A percentile compares a stretch with the other conserved stretches of the same genome.
These are phyloP conservation scores for Argyresthia goedartella DNA, from an alignment of 2,888 invertebrate genomes.

Conservation along the genomic window DNA sequence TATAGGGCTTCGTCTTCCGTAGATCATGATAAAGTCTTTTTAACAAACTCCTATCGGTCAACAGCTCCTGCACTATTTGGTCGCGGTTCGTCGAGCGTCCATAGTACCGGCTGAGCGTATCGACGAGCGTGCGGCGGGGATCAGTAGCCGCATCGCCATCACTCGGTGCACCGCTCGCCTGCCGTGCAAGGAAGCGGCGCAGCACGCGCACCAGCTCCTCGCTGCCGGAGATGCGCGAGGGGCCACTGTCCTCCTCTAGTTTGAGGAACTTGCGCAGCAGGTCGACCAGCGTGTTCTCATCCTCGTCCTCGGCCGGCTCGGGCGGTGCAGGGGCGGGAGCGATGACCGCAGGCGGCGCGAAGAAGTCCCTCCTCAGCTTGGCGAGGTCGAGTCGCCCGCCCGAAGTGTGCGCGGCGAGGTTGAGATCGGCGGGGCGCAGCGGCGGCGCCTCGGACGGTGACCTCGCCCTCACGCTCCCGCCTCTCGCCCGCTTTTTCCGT, in stretches of 20 bases:
- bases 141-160: constrained; percentile 36
- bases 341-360: constrained; percentile 55
- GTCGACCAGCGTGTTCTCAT: constrained; percentile 71
- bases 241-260: constrained; percentile 64
- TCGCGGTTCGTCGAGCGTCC: constrained; percentile 75
- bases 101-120: constrained; percentile 78
- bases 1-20: constrained; percentile 73
- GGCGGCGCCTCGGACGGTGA: constrained; percentile 74
- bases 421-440: constrained; percentile 56
- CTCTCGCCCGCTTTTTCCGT: constrained; percentile 68
- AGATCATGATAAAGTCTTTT: constrained; percentile 81
- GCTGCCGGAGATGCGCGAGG: constrained; percentile 60
- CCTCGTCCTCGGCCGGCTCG: constrained; percentile 30
- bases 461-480: constrained; percentile 77
- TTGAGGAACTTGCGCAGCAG: constrained; percentile 78
- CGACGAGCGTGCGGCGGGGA: constrained; percentile 68
- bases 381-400: constrained; percentile 78
- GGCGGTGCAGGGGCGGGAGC: constrained; percentile 19
- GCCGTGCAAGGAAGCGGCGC: constrained; percentile 66
- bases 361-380: constrained; percentile 77
- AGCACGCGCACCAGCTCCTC: constrained; percentile 75
- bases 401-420: constrained; percentile 61
- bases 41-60: constrained; percentile 79
- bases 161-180: constrained; percentile 33
- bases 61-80: constrained; percentile 77